Conservation (phyloP, 2,888 invertebrate genomes). For the Eristalinus sepulchralis region DNA sequence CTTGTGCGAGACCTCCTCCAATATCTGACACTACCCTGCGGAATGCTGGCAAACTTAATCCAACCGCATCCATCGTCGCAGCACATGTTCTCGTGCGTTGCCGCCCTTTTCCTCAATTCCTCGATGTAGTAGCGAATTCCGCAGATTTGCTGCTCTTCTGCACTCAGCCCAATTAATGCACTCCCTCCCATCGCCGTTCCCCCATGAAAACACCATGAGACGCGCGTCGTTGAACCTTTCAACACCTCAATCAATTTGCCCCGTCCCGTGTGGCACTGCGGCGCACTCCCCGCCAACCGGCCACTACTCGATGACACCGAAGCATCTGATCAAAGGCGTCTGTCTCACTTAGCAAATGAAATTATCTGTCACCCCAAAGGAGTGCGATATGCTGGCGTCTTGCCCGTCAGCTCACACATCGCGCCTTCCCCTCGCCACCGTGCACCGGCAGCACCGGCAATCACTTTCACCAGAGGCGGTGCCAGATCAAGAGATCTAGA, state of each 20-base stretch:
- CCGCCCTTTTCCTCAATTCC: background rate
- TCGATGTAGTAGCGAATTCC: slow-evolving; percentile 4
- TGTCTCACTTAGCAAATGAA: slow-evolving; percentile 25
- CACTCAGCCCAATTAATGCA: slow-evolving; percentile 1
- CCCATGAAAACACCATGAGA: slow-evolving; percentile 9
- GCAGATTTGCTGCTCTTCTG: background rate
- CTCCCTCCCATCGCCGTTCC: background rate
- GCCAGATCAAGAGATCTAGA: slow-evolving; percentile 20
- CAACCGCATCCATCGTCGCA: background rate
- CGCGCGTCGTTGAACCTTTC: slow-evolving; percentile 55
- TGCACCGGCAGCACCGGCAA: background rate
- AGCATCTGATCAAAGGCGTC: slow-evolving; percentile 53
- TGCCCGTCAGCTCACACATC: slow-evolving; percentile 43
- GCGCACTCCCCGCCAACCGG: background rate
- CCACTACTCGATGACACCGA: background rate
- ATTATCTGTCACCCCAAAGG: slow-evolving; percentile 42
- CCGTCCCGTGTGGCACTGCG: background rate
- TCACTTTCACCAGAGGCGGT: slow-evolving; percentile 39
- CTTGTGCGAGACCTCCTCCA: background rate
- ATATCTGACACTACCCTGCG: background rate
- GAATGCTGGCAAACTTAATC: background rate
- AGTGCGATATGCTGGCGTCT: slow-evolving; percentile 30
- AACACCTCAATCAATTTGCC: slow-evolving; percentile 55
- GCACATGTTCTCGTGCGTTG: background rate
- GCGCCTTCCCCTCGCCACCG: background rate